phyloP scores from a whole-genome alignment of 2,888 invertebrate species.

The Steromphala cineraria region DNA sequence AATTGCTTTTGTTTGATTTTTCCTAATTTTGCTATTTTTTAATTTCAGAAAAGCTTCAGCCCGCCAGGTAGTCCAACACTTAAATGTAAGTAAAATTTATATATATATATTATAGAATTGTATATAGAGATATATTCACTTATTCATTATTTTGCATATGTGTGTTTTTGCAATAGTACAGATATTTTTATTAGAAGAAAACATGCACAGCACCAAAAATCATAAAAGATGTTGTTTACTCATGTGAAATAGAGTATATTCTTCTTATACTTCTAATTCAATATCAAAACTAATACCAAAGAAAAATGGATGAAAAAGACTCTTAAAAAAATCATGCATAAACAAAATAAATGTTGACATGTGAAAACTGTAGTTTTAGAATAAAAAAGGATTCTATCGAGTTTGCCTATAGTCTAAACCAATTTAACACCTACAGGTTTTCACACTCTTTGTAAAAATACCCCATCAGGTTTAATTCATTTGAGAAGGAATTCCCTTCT shows the following conservation, averaged over 20 bases:
- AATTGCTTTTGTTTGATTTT: background rate
- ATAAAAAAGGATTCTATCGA: background rate
- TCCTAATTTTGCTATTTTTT: conserved; percentile 15
- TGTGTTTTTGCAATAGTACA: too few relatives aligned
- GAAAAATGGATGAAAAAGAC: background rate
- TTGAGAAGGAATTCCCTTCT: too few relatives aligned
- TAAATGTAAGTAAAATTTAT: background rate
- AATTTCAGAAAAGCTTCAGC: conserved; percentile 63
- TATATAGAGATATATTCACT: background rate
- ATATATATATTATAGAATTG: background rate
- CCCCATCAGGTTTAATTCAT: too few relatives aligned
- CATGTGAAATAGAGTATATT: too few relatives aligned
- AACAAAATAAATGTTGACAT: background rate
- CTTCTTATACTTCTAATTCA: too few relatives aligned
- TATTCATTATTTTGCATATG: too few relatives aligned
- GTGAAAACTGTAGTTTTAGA: background rate
- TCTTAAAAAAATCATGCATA: background rate
- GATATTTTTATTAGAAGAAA: too few relatives aligned
- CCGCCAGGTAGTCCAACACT: conserved; percentile 57
- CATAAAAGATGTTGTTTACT: too few relatives aligned
- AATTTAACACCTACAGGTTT: too few relatives aligned
- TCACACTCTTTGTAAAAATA: too few relatives aligned
- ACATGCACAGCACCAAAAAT: too few relatives aligned
- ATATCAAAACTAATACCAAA: too few relatives aligned
- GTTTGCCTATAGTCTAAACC: background rate